These are phyloP conservation scores for Varanus salvator DNA, from an alignment of 2,113 vertebrate species.

Conservation along the genomic window DNA sequence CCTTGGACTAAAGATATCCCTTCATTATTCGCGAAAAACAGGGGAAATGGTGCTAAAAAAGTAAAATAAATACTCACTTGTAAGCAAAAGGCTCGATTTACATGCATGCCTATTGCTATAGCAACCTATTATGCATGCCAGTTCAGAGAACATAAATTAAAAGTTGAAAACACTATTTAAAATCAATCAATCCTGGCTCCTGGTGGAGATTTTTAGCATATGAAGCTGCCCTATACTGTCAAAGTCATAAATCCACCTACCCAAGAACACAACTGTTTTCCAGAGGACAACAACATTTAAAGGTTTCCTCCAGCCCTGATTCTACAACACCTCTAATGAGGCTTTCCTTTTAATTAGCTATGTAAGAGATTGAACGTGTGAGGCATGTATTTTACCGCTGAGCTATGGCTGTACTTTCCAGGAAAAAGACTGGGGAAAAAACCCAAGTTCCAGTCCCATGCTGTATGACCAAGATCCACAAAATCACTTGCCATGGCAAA, in stretches of 20 bases:
- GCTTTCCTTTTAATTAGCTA: neutral
- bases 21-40: neutral
- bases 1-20: neutral
- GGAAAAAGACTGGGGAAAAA: neutral
- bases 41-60: neutral
- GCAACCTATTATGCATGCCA: neutral
- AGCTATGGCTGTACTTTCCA: neutral
- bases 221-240: neutral
- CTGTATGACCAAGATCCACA: neutral
- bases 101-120: neutral
- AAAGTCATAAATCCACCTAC: neutral
- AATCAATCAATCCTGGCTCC: neutral
- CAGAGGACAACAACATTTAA: neutral
- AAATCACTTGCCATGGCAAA: neutral
- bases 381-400: too few relatives aligned
- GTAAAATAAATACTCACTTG: neutral
- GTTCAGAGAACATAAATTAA: neutral
- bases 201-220: neutral
- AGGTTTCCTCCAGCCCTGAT: neutral
- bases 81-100: neutral
- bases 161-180: neutral
- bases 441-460: neutral
- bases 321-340: neutral
- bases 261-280: neutral
- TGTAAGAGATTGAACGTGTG: neutral